A percentile compares a stretch with the other conserved stretches of the same genome.
Evolutionary conservation across 2,113 vertebrate genomes (phyloP).

Genomic region (Spilogale gracilis): DNA sequence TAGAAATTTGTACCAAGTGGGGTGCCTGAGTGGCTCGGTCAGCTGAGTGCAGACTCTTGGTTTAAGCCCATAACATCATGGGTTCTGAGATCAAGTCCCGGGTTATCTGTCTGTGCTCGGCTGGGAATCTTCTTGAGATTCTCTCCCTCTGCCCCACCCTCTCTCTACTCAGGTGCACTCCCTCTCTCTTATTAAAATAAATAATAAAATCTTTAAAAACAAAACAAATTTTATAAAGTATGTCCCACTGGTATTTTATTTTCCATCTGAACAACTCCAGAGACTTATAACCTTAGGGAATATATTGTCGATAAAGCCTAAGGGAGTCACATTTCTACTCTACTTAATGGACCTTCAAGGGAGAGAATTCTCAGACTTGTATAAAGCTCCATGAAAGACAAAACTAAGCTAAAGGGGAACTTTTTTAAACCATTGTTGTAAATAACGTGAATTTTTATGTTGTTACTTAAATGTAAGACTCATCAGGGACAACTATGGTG

Average conservation of each 20-base stretch:
- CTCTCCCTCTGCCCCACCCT: not conserved
- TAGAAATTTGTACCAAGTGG: not conserved
- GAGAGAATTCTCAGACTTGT: not conserved
- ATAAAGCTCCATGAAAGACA: not conserved
- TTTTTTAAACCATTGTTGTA: not conserved
- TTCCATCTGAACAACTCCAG: not conserved
- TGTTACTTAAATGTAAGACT: not conserved
- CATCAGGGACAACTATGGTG: not conserved
- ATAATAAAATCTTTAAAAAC: not conserved
- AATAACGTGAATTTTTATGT: not conserved
- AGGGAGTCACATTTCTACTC: not conserved
- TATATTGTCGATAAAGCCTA: not conserved
- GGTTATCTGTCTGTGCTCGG: accelerated
- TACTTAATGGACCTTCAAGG: not conserved
- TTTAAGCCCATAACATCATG: not conserved
- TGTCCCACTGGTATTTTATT: not conserved
- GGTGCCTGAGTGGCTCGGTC: not conserved
- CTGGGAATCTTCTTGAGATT: not conserved
- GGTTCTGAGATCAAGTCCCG: not conserved
- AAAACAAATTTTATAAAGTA: not conserved
- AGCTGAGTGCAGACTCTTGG: not conserved
- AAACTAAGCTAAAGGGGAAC: not conserved
- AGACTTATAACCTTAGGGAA: not conserved
- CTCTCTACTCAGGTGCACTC: not conserved
- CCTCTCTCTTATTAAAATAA: not conserved